phyloP scores from a whole-genome alignment of 1,140 invertebrate species.

The Drosophila albomicans region DNA sequence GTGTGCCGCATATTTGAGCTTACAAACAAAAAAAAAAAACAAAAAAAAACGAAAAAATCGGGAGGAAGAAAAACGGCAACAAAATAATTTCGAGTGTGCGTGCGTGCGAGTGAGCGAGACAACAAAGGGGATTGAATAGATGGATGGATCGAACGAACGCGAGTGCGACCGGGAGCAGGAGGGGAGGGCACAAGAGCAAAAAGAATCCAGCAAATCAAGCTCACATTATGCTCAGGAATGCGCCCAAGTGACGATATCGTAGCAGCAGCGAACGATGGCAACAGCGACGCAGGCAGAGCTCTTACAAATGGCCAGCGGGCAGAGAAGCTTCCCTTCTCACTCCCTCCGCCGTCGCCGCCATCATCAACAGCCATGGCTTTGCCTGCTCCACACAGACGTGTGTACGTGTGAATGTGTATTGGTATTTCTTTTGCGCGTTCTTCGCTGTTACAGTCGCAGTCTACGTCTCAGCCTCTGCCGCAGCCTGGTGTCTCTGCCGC shows the following conservation, averaged over 20 bases:
- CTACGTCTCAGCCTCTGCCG: background rate
- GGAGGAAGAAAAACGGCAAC: conserved; percentile 61
- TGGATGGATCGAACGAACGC: conserved; percentile 19
- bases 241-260: conserved; percentile 84
- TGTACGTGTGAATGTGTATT: conserved; percentile 21
- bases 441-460: conserved; percentile 34
- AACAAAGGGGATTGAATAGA: conserved; percentile 26
- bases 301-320: conserved; percentile 68
- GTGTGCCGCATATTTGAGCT: conserved; percentile 69
- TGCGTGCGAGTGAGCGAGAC: conserved; percentile 45
- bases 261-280: conserved; percentile 63
- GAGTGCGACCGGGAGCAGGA: conserved; percentile 14
- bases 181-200: conserved; percentile 43
- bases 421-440: conserved; percentile 54
- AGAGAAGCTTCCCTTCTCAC: conserved; percentile 18
- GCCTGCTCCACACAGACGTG: conserved; percentile 2
- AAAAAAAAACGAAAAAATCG: conserved; percentile 12
- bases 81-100: conserved; percentile 72
- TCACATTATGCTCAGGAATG: conserved; percentile 84
- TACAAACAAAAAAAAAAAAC: background rate
- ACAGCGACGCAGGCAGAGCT: conserved; percentile 45
- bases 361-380: conserved; percentile 22
- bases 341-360: background rate
- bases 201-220: conserved; percentile 84
- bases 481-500: conserved; percentile 38